Evolutionary conservation across 2,113 vertebrate species (phyloP).

Genomic region (Pantherophis guttatus): DNA sequence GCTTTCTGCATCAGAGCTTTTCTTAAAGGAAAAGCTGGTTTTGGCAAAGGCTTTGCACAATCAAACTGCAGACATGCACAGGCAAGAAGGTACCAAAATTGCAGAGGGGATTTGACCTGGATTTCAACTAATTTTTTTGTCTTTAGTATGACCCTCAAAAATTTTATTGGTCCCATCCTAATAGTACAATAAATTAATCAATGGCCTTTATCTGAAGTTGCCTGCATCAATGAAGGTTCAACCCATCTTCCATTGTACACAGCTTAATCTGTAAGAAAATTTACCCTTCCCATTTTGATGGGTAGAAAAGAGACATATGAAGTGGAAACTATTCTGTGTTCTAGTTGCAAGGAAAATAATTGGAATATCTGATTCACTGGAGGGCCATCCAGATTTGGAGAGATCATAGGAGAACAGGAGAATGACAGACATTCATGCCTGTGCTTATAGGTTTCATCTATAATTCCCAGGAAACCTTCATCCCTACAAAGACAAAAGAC

Average conservation of each 20-base stretch:
- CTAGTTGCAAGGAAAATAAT: not conserved
- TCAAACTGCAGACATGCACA: not conserved
- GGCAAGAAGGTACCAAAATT: not conserved
- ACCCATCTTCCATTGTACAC: not conserved
- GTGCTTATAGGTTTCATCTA: not conserved
- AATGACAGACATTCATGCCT: not conserved
- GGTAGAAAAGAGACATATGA: not conserved
- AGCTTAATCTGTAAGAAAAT: not conserved
- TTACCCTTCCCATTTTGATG: not conserved
- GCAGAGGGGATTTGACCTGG: not conserved
- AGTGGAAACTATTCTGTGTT: not conserved
- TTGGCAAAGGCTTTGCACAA: not conserved
- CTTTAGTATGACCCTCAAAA: not conserved
- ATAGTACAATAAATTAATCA: not conserved
- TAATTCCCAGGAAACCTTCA: not conserved
- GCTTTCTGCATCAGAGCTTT: not conserved
- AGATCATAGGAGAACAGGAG: not conserved
- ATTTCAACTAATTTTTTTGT: not conserved
- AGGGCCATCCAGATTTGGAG: not conserved
- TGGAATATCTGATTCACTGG: not conserved
- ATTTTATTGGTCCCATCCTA: not conserved
- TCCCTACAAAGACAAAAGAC: not conserved
- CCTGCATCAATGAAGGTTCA: not conserved
- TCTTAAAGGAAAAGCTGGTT: not conserved
- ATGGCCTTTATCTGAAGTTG: not conserved